phyloP scores from a whole-genome alignment of 2,888 invertebrate species.

The Cabera pusaria region DNA sequence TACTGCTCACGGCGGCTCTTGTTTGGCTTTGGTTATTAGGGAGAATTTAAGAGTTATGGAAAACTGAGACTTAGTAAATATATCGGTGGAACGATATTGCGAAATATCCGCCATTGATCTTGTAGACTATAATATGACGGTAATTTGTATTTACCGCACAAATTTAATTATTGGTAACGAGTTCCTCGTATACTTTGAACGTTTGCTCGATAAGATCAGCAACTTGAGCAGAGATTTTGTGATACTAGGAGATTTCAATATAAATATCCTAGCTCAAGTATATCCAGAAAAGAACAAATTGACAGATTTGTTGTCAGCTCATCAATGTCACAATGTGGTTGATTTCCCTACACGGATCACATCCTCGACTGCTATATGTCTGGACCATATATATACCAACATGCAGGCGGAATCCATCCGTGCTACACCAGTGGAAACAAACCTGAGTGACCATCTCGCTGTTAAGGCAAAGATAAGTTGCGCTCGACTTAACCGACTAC shows the following conservation, averaged over 20 bases:
- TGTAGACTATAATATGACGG: conserved; percentile 4
- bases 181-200: conserved; percentile 1
- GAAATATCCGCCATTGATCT: conserved; percentile 11
- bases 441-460: too few relatives aligned
- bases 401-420: too few relatives aligned
- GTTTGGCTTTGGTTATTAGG: too few relatives aligned
- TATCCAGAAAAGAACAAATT: background rate
- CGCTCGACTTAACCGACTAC: background rate
- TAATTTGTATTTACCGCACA: conserved; percentile 12
- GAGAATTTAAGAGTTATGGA: too few relatives aligned
- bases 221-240: background rate
- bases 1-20: conserved; percentile 10
- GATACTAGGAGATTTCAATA: conserved; percentile 2
- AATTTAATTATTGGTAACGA: background rate
- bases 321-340: conserved; percentile 1
- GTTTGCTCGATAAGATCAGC: conserved; percentile 2
- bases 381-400: conserved; percentile 6
- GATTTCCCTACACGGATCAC: conserved; percentile 6
- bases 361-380: background rate
- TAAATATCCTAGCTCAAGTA: background rate
- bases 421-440: background rate
- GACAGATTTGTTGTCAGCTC: background rate
- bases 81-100: too few relatives aligned
- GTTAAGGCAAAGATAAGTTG: conserved; percentile 1
- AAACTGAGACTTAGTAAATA: too few relatives aligned